phyloP scores from a whole-genome alignment of 92 coral and sea anemone genomes.

The Zoanthus sansibaricus region DNA sequence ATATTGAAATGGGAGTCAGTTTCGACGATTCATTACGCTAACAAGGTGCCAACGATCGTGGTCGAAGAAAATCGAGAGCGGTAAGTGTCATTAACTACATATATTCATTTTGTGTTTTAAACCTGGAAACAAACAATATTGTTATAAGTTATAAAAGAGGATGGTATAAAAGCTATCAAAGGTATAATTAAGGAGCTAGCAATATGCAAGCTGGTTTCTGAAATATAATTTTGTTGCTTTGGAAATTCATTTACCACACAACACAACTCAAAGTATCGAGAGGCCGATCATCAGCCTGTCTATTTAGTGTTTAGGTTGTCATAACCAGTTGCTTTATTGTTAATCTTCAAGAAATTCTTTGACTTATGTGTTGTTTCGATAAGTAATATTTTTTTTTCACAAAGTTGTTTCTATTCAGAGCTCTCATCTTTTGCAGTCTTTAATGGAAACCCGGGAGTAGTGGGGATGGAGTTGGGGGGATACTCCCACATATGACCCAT shows the following conservation, averaged over 20 bases:
- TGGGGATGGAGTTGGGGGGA: too few species aligned
- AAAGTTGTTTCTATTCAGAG: background rate
- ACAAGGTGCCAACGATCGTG: conserved; percentile 13
- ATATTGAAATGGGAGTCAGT: conserved; percentile 5
- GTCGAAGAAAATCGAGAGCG: conserved; percentile 14
- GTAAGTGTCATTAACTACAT: too few species aligned
- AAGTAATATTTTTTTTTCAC: background rate
- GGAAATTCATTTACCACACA: background rate
- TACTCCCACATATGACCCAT: too few species aligned
- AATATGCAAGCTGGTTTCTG: background rate
- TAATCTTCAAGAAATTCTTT: background rate
- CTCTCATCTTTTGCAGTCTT: conserved; percentile 1
- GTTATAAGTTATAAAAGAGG: background rate
- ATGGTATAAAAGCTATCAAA: background rate
- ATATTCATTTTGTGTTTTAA: conserved; percentile 9
- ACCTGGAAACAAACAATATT: too few species aligned
- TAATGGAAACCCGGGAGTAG: too few species aligned
- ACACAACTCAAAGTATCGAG: background rate
- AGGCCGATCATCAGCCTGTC: background rate
- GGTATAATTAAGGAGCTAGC: background rate
- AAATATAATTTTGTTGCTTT: background rate
- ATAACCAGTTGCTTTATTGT: background rate
- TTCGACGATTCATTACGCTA: conserved; percentile 11
- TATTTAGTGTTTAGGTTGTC: background rate
- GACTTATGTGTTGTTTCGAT: background rate